Evolutionary conservation across 2,113 vertebrate species (phyloP).

Genomic region (Phalacrocorax brasilianus): DNA sequence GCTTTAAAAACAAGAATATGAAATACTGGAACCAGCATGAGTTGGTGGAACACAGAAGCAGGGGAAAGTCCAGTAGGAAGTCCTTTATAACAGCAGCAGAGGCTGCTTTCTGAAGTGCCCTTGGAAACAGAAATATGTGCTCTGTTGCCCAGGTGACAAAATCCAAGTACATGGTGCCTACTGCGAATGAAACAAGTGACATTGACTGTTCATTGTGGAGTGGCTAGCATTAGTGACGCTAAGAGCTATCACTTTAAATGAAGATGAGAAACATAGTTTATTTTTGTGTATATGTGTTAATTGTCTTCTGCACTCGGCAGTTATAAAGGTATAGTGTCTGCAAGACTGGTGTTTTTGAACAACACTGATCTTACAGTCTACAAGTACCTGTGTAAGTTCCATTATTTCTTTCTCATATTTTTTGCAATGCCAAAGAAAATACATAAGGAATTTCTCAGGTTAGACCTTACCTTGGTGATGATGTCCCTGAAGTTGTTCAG

Average conservation of each 20-base stretch:
- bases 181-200: background rate
- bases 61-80: background rate
- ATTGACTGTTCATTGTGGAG: background rate
- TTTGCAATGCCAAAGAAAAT: background rate
- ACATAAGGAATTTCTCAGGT: background rate
- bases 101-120: background rate
- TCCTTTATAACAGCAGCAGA: background rate
- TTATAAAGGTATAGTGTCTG: background rate
- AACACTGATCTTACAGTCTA: background rate
- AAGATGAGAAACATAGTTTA: background rate
- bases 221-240: background rate
- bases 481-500: background rate
- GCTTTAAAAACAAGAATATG: background rate
- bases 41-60: background rate
- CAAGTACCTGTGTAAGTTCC: fast-evolving
- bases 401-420: background rate
- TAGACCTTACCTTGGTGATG: background rate
- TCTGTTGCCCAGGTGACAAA: conserved; percentile 46
- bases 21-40: background rate
- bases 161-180: background rate
- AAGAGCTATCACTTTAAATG: background rate
- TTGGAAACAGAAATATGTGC: background rate
- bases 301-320: background rate
- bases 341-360: background rate
- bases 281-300: background rate